Percentiles rank a stretch among this genome's conserved stretches.
phyloP scores from a whole-genome alignment of 2,113 vertebrate species.

The Sphyrna mokarran region DNA sequence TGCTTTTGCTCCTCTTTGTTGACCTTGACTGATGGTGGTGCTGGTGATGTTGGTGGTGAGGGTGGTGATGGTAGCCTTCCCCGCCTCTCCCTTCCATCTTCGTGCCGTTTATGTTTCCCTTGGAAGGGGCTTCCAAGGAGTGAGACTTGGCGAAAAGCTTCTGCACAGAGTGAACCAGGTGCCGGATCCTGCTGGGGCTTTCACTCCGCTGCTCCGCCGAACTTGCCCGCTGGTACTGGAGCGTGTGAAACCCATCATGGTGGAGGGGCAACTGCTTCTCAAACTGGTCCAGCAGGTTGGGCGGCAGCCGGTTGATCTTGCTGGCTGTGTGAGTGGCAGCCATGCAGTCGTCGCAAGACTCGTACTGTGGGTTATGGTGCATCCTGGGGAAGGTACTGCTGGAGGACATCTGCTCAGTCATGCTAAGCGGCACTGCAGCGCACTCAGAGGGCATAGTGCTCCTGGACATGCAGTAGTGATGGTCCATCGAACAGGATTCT shows the following conservation, averaged over 20 bases:
- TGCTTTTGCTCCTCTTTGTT: conserved; percentile 87
- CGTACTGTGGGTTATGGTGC: conserved; percentile 78
- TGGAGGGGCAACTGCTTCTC: conserved; percentile 94
- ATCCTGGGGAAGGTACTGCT: conserved; percentile 94
- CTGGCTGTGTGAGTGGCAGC: conserved; percentile 61
- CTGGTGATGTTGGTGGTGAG: conserved; percentile 67
- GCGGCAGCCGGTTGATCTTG: conserved; percentile 90
- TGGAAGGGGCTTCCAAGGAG: conserved; percentile 86
- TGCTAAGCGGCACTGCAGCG: conserved; percentile 58
- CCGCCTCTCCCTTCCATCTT: conserved; percentile 76
- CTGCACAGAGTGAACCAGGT: conserved; percentile 96
- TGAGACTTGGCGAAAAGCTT: conserved; percentile 97
- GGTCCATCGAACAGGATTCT: conserved; percentile 72
- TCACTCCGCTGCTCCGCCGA: conserved; percentile 85
- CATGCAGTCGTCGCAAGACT: conserved; percentile 93
- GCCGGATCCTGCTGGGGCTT: conserved; percentile 93
- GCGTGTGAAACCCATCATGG: conserved; percentile 94
- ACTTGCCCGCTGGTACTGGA: conserved; percentile 85
- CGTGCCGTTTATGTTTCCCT: conserved; percentile 84
- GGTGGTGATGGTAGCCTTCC: conserved; percentile 55
- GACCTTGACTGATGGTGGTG: conserved; percentile 78
- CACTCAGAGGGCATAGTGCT: conserved; percentile 53
- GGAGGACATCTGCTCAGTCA: conserved; percentile 74
- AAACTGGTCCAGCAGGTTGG: conserved; percentile 87
- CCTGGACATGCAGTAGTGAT: conserved; percentile 69